Evolutionary conservation across 2,888 invertebrate genomes (phyloP).

Genomic region (Amiota communis): DNA sequence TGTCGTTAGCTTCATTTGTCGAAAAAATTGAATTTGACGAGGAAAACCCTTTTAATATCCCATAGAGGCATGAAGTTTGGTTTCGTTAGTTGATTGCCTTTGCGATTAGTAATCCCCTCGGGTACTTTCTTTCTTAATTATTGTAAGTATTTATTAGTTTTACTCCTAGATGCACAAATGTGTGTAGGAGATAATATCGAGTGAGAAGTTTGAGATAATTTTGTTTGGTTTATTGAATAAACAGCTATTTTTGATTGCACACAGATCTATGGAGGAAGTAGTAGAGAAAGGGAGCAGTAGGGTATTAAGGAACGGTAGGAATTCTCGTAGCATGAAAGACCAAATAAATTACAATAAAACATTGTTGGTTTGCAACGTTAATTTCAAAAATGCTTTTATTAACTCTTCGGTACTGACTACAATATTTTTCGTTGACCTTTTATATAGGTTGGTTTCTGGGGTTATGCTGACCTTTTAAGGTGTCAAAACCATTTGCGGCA

Average conservation of each 20-base stretch:
- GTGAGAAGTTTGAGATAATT: slow-evolving; percentile 34
- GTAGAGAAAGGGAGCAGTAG: too few species aligned
- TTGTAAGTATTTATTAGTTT: slow-evolving; percentile 2
- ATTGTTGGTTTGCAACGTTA: not conserved
- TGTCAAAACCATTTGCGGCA: slow-evolving; percentile 61
- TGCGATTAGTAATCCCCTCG: slow-evolving; percentile 49
- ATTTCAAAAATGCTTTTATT: slow-evolving; percentile 7
- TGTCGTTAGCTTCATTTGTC: slow-evolving; percentile 61
- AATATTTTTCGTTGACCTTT: not conserved
- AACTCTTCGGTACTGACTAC: slow-evolving; percentile 14
- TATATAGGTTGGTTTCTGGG: not conserved
- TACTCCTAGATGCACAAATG: slow-evolving; percentile 1
- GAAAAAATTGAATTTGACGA: slow-evolving; percentile 56
- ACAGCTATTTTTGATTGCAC: slow-evolving; percentile 35
- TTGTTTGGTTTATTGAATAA: slow-evolving; percentile 41
- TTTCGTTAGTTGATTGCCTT: slow-evolving; percentile 12
- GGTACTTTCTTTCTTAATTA: slow-evolving; percentile 49
- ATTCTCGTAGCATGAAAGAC: slow-evolving; percentile 1
- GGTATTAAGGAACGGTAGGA: not conserved
- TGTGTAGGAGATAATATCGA: not conserved
- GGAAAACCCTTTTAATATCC: not conserved
- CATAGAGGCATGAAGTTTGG: slow-evolving; percentile 1
- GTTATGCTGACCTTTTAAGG: slow-evolving; percentile 48
- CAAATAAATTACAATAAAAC: slow-evolving; percentile 14
- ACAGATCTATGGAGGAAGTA: not conserved